Evolutionary conservation across 1,140 invertebrate species (phyloP).

Genomic region (Pseudoatta argentina): DNA sequence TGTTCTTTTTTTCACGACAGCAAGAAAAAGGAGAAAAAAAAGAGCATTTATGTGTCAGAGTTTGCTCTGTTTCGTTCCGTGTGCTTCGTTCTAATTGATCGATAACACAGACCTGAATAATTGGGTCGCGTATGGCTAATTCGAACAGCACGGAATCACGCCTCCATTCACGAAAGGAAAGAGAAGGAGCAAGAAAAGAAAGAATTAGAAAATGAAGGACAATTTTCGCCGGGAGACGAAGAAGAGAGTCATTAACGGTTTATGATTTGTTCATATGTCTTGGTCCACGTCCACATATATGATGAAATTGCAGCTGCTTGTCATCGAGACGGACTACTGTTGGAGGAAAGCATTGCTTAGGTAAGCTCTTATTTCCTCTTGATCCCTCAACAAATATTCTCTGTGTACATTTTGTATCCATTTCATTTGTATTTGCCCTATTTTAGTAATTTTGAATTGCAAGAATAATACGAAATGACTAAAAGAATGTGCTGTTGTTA

Average conservation of each 20-base stretch:
- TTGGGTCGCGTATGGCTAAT: slow-evolving; percentile 63
- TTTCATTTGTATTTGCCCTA: neutral
- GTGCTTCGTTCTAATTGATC: slow-evolving; percentile 65
- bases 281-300: slow-evolving; percentile 78
- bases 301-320: slow-evolving; percentile 85
- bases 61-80: neutral
- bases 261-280: slow-evolving; percentile 68
- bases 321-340: slow-evolving; percentile 84
- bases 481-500: slow-evolving; percentile 3
- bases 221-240: slow-evolving; percentile 12
- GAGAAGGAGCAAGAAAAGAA: neutral
- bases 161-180: neutral
- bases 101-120: slow-evolving; percentile 55
- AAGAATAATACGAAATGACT: neutral
- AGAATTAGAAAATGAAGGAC: neutral
- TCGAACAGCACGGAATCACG: slow-evolving; percentile 38
- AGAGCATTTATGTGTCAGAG: neutral
- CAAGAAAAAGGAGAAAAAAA: neutral
- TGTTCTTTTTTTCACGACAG: slow-evolving; percentile 8
- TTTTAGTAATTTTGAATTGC: slow-evolving; percentile 2
- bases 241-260: neutral
- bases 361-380: slow-evolving; percentile 68
- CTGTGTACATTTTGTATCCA: neutral
- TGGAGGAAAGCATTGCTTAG: slow-evolving; percentile 84
- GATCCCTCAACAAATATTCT: neutral